Evolutionary conservation across 2,888 invertebrate genomes (phyloP).

Genomic region (Cyaniris semiargus): DNA sequence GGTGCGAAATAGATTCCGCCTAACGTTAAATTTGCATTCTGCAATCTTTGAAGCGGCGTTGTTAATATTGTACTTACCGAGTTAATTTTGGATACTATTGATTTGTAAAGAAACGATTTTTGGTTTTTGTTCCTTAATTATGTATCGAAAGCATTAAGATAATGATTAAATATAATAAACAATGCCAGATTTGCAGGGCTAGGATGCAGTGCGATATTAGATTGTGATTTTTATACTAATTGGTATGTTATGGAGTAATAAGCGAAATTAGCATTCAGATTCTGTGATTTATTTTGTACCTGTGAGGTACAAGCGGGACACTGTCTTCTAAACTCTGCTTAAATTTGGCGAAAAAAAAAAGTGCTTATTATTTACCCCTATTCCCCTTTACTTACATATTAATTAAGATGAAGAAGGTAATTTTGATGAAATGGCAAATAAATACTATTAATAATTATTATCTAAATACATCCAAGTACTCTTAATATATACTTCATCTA

Average conservation of each 20-base stretch:
- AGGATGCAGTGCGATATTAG: slow-evolving; percentile 62
- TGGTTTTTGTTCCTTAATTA: slow-evolving; percentile 81
- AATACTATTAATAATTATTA: no score
- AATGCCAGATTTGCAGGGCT: slow-evolving; percentile 60
- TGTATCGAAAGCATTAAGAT: slow-evolving; percentile 73
- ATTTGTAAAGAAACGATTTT: slow-evolving; percentile 69
- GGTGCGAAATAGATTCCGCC: slow-evolving; percentile 76
- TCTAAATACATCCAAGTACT: no score
- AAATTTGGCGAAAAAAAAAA: slow-evolving; percentile 62
- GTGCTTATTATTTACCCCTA: slow-evolving; percentile 40
- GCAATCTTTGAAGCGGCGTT: slow-evolving; percentile 75
- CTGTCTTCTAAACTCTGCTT: slow-evolving; percentile 62
- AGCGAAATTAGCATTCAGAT: slow-evolving; percentile 62
- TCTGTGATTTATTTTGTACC: slow-evolving; percentile 74
- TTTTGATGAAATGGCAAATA: neutral
- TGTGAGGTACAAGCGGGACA: slow-evolving; percentile 60
- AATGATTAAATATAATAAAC: slow-evolving; percentile 77
- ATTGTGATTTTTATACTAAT: slow-evolving; percentile 73
- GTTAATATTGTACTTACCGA: slow-evolving; percentile 68
- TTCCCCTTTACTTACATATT: neutral
- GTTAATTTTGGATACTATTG: slow-evolving; percentile 67
- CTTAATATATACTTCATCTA: no score
- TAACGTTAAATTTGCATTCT: slow-evolving; percentile 74
- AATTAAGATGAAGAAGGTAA: neutral
- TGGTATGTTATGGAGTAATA: slow-evolving; percentile 57